Base-by-base conservation (phyloP, 2,113 vertebrate species). In the Phaetusa simplex region DNA sequence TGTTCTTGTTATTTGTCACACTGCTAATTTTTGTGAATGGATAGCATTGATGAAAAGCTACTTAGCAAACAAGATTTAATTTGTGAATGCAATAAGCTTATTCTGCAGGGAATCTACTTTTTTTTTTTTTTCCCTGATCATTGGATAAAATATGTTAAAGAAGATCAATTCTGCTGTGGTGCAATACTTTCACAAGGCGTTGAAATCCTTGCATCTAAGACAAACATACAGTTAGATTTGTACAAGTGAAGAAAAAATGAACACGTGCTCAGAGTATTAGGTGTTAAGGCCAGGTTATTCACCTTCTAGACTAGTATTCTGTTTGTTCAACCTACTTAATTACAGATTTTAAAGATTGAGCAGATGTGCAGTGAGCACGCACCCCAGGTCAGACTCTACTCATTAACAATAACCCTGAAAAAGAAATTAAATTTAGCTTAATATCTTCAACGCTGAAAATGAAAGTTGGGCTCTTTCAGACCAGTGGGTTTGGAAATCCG, bases 21-120 rank as follows among this genome's bases (percentile, higher is more conserved):
- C 13, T 91, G 91, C 42, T 97, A 82, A 1, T 76, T 82, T 93
- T 20, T 86, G 36, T 93, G 93, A 97, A 96, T 59, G 82, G 89
- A 88, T 82, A 92, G 50, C 40, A 71, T 30, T 81, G 86, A 94
- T 86, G 45, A 96, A 95, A 97, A 94, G 30, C 74, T 94, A 55
- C 80, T 61, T 43, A 84, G 61, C 36, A 89, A 87, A 86, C 61
- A 58, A 80, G 45, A 84, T 24, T 40, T 49, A 82, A 62, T 79
- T 78, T 71, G n/a, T 82, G 61, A 74, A 78, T 18, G 32, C n/a
- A 59, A 34, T 40, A 82, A 69, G 8, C 26, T 83, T 66, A 70
- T 47, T 90, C 62, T 80, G 55, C 36, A 92, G 62, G 22, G 17
- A 86, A 45, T 30, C 43, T 52, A 27, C 29, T 45, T 67, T 65